A percentile compares a stretch with the other conserved stretches of the same genome.
Conservation (phyloP, 2,888 invertebrate genomes). For the Zhuqinia jingwanae region DNA sequence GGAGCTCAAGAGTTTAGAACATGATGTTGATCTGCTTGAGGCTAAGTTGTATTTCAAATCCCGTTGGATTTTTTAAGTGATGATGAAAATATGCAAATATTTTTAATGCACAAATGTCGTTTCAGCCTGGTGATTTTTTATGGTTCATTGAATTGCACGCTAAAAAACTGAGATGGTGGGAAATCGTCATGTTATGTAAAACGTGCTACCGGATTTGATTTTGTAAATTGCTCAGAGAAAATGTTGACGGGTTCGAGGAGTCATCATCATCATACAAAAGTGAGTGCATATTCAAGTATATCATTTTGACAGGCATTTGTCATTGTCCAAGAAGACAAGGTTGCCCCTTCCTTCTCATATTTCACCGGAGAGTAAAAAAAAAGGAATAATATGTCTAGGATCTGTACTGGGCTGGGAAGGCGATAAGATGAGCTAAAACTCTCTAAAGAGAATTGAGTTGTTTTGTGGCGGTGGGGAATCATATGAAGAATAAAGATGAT, state of each 20-base stretch:
- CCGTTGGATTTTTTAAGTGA: not conserved
- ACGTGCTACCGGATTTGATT: constrained; percentile 56
- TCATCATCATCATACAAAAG: not conserved
- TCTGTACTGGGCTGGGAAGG: not conserved
- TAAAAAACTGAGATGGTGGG: not conserved
- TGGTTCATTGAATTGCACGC: not conserved
- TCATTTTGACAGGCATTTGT: constrained; percentile 63
- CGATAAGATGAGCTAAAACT: constrained; percentile 25
- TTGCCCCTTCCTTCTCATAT: constrained; percentile 60
- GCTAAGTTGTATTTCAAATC: not conserved
- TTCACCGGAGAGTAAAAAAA: constrained; percentile 43
- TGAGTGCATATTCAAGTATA: constrained; percentile 17
- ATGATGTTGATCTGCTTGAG: too few species aligned
- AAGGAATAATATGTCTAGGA: constrained; percentile 30
- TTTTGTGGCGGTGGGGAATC: not conserved
- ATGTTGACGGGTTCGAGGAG: not conserved
- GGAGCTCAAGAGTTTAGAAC: not conserved
- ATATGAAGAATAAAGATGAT: not conserved
- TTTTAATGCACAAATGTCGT: not conserved
- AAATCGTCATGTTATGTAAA: constrained; percentile 45
- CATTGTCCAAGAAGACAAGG: constrained; percentile 50
- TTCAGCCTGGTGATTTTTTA: not conserved
- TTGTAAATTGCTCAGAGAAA: constrained; percentile 33
- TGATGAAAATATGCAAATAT: constrained; percentile 13
- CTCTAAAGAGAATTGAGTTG: constrained; percentile 40